phyloP scores from a whole-genome alignment of 1,140 invertebrate genomes.

The Lethrus apterus region DNA sequence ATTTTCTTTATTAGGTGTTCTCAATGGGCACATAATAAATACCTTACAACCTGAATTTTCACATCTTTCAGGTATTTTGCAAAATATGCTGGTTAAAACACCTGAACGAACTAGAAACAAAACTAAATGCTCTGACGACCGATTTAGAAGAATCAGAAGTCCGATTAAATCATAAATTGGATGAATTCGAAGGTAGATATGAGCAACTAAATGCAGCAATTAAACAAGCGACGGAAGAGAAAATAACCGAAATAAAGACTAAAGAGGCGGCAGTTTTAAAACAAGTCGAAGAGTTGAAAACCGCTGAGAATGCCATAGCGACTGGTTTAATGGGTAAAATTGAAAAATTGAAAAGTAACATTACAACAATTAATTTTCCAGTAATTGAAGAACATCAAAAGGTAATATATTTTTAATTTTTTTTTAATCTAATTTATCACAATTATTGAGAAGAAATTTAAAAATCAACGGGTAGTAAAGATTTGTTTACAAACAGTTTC shows the following conservation, averaged over 20 bases:
- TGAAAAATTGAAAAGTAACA: constrained; percentile 36
- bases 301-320: constrained; percentile 36
- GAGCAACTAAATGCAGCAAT: constrained; percentile 45
- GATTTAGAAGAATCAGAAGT: constrained; percentile 44
- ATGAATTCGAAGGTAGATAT: constrained; percentile 46
- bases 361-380: constrained; percentile 29
- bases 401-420: constrained; percentile 22
- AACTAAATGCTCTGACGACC: constrained; percentile 46
- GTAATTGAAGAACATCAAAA: constrained; percentile 34
- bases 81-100: constrained; percentile 49
- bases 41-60: no score
- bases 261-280: constrained; percentile 38
- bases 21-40: background rate
- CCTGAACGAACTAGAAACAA: constrained; percentile 47
- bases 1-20: background rate
- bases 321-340: constrained; percentile 39
- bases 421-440: background rate
- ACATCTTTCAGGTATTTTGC: constrained; percentile 46
- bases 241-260: constrained; percentile 41
- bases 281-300: constrained; percentile 38
- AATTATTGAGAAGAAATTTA: background rate
- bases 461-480: background rate
- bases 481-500: background rate
- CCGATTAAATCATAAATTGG: constrained; percentile 45
- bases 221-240: constrained; percentile 41